Evolutionary conservation across 2,113 vertebrate genomes (phyloP).

Genomic region (Arizona elegans): DNA sequence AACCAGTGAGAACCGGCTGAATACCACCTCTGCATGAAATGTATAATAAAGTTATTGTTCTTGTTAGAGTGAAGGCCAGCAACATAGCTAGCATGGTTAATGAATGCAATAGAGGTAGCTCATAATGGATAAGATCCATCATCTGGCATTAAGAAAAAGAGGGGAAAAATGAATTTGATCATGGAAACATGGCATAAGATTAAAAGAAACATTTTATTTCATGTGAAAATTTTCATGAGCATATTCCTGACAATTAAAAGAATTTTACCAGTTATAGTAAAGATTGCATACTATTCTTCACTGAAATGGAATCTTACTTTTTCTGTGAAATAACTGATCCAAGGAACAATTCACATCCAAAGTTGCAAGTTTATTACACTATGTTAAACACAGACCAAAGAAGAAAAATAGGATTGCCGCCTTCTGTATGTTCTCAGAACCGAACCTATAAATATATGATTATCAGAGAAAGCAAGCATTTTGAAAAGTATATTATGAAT

Average conservation of each 20-base stretch:
- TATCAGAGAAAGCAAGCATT: not conserved
- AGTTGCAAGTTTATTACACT: not conserved
- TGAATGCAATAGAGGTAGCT: not conserved
- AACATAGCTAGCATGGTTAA: not conserved
- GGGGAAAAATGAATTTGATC: not conserved
- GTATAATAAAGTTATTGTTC: slow-evolving; percentile 26
- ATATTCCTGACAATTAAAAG: not conserved
- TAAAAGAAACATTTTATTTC: not conserved
- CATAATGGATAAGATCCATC: not conserved
- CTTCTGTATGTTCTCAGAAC: not conserved
- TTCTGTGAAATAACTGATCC: not conserved
- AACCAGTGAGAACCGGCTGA: too few relatives aligned
- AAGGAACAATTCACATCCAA: not conserved
- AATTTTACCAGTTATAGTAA: not conserved
- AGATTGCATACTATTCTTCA: not conserved
- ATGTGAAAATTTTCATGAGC: not conserved
- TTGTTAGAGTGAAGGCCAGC: slow-evolving; percentile 23
- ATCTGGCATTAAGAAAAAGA: not conserved
- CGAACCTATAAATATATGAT: not conserved
- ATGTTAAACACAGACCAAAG: not conserved
- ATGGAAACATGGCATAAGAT: not conserved
- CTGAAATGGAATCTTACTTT: not conserved
- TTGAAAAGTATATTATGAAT: not conserved
- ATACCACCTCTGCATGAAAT: not conserved
- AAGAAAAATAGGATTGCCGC: not conserved